Evolutionary conservation across 2,113 vertebrate genomes (phyloP), one percentile per base, ranked within the genome.

Genomic region (Calonectris borealis): DNA sequence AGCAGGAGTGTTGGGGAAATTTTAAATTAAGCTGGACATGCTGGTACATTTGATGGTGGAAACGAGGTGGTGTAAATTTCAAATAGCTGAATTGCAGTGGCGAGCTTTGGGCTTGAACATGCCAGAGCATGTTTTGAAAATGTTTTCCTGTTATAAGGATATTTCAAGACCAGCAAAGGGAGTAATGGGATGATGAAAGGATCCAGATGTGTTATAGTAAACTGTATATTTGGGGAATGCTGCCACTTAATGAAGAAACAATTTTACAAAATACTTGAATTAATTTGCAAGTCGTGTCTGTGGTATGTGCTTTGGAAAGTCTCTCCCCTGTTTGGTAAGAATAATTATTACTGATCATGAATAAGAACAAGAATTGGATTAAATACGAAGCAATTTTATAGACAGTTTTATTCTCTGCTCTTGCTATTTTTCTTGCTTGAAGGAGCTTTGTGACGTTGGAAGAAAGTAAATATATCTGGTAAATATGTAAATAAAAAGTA

Each of bases 121-220:
- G 96, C 86, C 71, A 90, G 95, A 92, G 68, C 97, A 73, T 76
- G 88, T 97, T 94, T 87, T 86, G 85, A 84, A 97, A 97, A 76
- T 94, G 75, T 95, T 97, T 97, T 84, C 80, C 58, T 93, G 38
- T 91, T 95, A 62, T n/a, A 83, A 71, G 51, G 86, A 65, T 71
- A 93, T 94, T 92, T 97, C 94, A 97, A 90, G 93, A 95, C 92
- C 81, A 96, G 85, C 54, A 70, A 92, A 83, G 69, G 82, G 89
- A 83, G 86, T 83, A 95, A 88, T 60, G 26, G 85, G 86, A 79
- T 84, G 79, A 95, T 95, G 77, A 94, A 95, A 97, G 52, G 26
- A 70, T 97, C n/a, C 49, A 97, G 92, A 95, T 77, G 55, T 93
- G 55, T 93, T 95, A 82, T n/a, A 94, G 85, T 92, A 89, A 97